Evolutionary conservation across 2,797 vertebrate genomes (phyloP).

Genomic region (Acipenser ruthenus): DNA sequence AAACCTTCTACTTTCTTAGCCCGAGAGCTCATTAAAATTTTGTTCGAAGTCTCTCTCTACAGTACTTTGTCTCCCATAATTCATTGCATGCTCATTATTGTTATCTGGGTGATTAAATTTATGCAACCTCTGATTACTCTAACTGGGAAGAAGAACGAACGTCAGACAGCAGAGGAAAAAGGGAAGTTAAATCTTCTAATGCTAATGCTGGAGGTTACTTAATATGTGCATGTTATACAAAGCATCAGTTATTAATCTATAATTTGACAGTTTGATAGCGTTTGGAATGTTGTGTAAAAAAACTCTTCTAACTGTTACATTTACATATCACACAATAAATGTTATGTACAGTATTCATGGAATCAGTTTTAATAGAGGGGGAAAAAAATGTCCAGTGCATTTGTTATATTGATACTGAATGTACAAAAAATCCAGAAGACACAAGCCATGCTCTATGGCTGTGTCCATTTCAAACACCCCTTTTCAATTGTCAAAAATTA

Average conservation of each 20-base stretch:
- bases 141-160: slow-evolving; percentile 58
- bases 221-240: slow-evolving; percentile 23
- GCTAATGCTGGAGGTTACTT: slow-evolving; percentile 7
- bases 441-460: too few species aligned
- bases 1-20: slow-evolving; percentile 53
- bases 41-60: slow-evolving; percentile 62
- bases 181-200: slow-evolving; percentile 34
- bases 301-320: too few species aligned
- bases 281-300: not conserved
- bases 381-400: too few species aligned
- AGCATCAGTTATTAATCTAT: not conserved
- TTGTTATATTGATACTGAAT: too few species aligned
- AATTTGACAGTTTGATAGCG: slow-evolving; percentile 5
- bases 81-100: slow-evolving; percentile 68
- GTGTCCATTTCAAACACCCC: too few species aligned
- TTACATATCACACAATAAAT: too few species aligned
- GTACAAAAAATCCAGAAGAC: too few species aligned
- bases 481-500: too few species aligned
- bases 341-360: too few species aligned
- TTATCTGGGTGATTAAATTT: slow-evolving; percentile 60
- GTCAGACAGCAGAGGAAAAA: slow-evolving; percentile 52
- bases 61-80: slow-evolving; percentile 56
- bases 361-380: too few species aligned
- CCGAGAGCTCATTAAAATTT: slow-evolving; percentile 64
- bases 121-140: slow-evolving; percentile 53